phyloP scores from a whole-genome alignment of 2,888 invertebrate species.

The Amaurobius ferox region DNA sequence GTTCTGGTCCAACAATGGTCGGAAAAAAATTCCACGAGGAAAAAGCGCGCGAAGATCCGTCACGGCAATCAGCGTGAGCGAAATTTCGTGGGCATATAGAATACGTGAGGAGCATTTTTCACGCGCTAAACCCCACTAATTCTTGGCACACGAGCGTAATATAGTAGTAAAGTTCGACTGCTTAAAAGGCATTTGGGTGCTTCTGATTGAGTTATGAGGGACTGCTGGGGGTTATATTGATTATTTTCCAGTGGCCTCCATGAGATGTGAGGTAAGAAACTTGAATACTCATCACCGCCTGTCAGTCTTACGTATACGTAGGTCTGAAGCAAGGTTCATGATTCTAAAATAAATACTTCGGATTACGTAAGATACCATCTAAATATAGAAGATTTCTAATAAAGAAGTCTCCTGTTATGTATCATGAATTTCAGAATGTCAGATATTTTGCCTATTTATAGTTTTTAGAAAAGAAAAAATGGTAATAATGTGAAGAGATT shows the following conservation, averaged over 20 bases:
- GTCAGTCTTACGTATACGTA: neutral
- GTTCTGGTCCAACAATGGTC: neutral
- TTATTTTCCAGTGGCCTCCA: neutral
- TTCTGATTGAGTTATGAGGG: constrained; percentile 5
- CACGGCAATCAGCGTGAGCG: neutral
- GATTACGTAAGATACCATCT: neutral
- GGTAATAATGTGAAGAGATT: no score
- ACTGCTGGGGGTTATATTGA: neutral
- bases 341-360: neutral
- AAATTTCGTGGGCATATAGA: neutral
- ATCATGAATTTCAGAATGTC: neutral
- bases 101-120: neutral
- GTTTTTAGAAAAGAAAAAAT: no score
- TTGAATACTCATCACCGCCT: neutral
- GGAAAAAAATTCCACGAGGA: neutral
- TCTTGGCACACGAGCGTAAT: neutral
- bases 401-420: neutral
- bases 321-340: neutral
- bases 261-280: neutral
- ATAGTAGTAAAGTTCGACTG: constrained; percentile 4
- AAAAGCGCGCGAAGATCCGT: constrained; percentile 1
- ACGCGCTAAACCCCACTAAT: neutral
- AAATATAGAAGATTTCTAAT: neutral
- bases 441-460: no score
- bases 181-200: neutral